Evolutionary conservation across 2,113 vertebrate genomes (phyloP), one percentile per base, ranked within the genome.

Genomic region (Pachypanchax playfairii): DNA sequence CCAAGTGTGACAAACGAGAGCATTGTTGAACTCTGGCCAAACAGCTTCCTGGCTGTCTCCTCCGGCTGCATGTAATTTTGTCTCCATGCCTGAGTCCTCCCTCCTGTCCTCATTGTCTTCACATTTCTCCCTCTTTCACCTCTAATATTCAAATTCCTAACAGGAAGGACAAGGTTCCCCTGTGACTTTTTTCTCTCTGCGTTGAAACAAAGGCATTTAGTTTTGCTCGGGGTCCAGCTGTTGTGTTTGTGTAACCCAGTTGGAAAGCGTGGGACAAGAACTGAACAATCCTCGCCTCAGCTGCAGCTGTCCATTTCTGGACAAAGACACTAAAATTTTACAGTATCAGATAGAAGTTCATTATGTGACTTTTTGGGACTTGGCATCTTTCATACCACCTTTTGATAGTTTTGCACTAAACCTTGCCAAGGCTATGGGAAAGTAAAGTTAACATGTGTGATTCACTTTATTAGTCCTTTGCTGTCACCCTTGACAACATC

Each of bases 1-100:
- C 79, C 87, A 84, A 90, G 85, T 87, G 85, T 88, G 87, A 89
- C 88, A 84, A 85, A 85, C 61, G 63, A 87, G 82, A 73, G 67
- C 73, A 64, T 65, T 87, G 80, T 84, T 91, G 86, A 87, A 83
- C 69, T 61, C 41, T 6, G 50, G 84, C 87, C 89, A 90, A 78
- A 65, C 44, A 58, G 56, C 78, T 84, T 87, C 82, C 79, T 88
- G 64, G 68, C 47, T 38, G 36, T 51, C 65, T 71, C 48, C 18
- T 60, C 31, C 54, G 26, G 21, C 57, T 53, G 43, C 24, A 15
- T 71, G 29, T 28, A 54, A 65, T 59, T 61, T 43, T 48, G 24
- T 59, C 64, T 54, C 61, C 15, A 35, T 25, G 31, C 57, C 60
- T 64, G 14, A 52, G 63, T 72, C 52, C 46, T 9, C 63, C 3